phyloP scores from a whole-genome alignment of 2,888 invertebrate genomes.

The Hypolimnas misippus region DNA sequence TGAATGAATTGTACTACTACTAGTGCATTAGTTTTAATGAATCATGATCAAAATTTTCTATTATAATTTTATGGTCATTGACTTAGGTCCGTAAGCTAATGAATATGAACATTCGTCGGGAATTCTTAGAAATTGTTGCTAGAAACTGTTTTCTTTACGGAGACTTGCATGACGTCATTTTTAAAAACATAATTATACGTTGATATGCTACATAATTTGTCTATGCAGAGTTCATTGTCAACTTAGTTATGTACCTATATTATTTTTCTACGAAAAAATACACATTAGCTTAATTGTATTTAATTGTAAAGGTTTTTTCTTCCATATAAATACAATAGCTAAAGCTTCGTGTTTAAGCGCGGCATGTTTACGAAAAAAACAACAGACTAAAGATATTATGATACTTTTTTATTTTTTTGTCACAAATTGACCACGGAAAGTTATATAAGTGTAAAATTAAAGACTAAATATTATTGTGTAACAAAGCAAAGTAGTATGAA shows the following conservation, averaged over 20 bases:
- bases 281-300: too few relatives aligned
- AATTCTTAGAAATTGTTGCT: slow-evolving; percentile 16
- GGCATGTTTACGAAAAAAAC: too few relatives aligned
- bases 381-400: not conserved
- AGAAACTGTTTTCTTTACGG: slow-evolving; percentile 11
- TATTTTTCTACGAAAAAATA: too few relatives aligned
- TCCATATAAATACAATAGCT: too few relatives aligned
- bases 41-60: not conserved
- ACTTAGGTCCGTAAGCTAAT: not conserved
- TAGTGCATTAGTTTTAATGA: not conserved
- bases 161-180: slow-evolving; percentile 19
- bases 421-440: not conserved
- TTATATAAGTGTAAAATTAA: not conserved
- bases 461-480: not conserved
- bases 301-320: too few relatives aligned
- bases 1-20: not conserved
- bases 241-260: too few relatives aligned
- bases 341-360: too few relatives aligned
- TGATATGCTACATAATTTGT: slow-evolving; percentile 12
- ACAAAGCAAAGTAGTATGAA: too few relatives aligned
- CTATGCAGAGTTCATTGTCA: too few relatives aligned
- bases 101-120: not conserved
- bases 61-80: not conserved
- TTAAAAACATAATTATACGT: slow-evolving; percentile 16
- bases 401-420: slow-evolving; percentile 2